These are phyloP conservation scores for Ctenoplectra terminalis DNA, from an alignment of 1,140 invertebrate species.

Conservation along the genomic window DNA sequence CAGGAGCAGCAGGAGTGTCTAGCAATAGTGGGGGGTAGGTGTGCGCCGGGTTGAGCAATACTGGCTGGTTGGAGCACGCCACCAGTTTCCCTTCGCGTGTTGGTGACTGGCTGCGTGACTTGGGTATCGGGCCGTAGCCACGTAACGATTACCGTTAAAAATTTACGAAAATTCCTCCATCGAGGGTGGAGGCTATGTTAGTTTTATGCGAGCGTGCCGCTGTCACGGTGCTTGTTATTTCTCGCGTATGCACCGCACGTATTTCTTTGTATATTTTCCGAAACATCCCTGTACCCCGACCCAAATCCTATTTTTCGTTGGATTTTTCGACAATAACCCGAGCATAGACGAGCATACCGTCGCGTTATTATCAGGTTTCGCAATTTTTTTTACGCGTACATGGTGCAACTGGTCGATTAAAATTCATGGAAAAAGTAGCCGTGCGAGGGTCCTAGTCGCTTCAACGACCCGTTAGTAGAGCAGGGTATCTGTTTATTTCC, in stretches of 20 bases:
- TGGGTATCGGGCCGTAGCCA: slow-evolving; percentile 54
- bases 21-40: not conserved
- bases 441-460: not conserved
- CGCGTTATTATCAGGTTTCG: no score
- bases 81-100: not conserved
- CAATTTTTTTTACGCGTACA: no score
- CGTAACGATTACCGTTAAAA: slow-evolving; percentile 69
- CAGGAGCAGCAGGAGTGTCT: not conserved
- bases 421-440: no score
- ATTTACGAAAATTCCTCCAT: slow-evolving; percentile 64
- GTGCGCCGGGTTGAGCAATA: not conserved
- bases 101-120: slow-evolving; percentile 60
- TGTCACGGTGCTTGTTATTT: not conserved
- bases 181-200: slow-evolving; percentile 50
- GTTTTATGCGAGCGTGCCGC: slow-evolving; percentile 50
- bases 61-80: no score
- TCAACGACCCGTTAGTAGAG: not conserved
- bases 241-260: slow-evolving; percentile 55
- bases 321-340: slow-evolving; percentile 27
- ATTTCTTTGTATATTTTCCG: slow-evolving; percentile 57
- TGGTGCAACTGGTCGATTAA: no score
- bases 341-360: no score
- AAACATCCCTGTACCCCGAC: slow-evolving; percentile 1
- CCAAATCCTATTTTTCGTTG: slow-evolving; percentile 11
- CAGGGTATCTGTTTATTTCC: slow-evolving; percentile 27